Evolutionary conservation across 1,140 invertebrate genomes (phyloP).

Genomic region (Brachionus plicatilis): DNA sequence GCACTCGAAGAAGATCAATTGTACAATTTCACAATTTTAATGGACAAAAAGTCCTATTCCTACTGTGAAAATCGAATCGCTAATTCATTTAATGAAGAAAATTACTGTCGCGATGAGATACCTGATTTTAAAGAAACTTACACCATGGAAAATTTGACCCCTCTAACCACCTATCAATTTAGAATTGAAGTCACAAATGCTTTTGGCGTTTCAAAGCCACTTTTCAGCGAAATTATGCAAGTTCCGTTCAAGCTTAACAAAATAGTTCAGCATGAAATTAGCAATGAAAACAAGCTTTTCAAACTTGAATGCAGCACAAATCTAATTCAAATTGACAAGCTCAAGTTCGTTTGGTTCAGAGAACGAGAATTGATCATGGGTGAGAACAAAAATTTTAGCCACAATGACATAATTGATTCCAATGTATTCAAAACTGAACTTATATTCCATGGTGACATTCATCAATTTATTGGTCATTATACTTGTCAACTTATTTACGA

Average conservation of each 20-base stretch:
- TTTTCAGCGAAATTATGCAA: background rate
- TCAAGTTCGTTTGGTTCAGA: background rate
- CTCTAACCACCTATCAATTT: conserved; percentile 31
- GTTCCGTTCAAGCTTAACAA: background rate
- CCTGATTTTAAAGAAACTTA: conserved; percentile 13
- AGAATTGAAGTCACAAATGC: conserved; percentile 15
- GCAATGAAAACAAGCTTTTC: background rate
- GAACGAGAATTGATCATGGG: background rate
- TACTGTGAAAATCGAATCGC: background rate
- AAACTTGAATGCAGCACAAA: background rate
- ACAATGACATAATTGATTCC: background rate
- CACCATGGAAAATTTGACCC: background rate
- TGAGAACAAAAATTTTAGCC: background rate
- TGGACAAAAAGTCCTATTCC: conserved; percentile 2
- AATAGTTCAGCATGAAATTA: background rate
- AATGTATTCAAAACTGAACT: background rate
- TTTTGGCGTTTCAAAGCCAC: background rate
- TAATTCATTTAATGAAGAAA: conserved; percentile 4
- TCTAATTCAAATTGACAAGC: background rate
- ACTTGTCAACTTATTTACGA: background rate
- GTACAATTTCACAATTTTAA: conserved; percentile 17
- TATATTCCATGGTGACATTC: background rate
- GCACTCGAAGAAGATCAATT: background rate
- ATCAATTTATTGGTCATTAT: background rate
- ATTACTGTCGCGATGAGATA: conserved; percentile 9